These are phyloP conservation scores for Coryphaenoides rupestris DNA, from an alignment of 2,113 vertebrate genomes.

Conservation along the genomic window DNA sequence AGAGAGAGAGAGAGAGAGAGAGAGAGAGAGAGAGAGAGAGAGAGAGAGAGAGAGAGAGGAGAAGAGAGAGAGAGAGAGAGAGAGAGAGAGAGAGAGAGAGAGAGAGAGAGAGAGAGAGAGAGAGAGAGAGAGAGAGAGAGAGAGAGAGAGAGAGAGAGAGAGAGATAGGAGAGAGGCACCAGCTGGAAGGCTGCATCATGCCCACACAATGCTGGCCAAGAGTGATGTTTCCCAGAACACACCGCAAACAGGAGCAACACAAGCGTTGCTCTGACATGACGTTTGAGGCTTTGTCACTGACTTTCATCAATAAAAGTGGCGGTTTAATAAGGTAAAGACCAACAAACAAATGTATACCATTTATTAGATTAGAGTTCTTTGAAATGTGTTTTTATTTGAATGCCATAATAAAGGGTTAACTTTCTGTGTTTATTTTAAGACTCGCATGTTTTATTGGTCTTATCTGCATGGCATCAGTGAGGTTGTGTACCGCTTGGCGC, in stretches of 20 bases:
- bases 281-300: constrained; percentile 2
- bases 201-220: constrained; percentile 41
- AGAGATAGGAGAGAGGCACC: constrained; percentile 41
- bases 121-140: no score
- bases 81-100: not conserved
- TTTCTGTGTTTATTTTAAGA: not conserved
- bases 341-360: not conserved
- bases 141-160: no score
- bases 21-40: no score
- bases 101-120: constrained; percentile 16
- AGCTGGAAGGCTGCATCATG: constrained; percentile 56
- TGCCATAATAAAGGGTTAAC: not conserved
- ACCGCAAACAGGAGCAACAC: constrained; percentile 49
- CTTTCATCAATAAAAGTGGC: not conserved
- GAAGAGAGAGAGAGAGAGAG: not conserved
- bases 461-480: not conserved
- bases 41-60: not conserved
- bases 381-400: not conserved
- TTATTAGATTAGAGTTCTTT: not conserved
- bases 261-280: constrained; percentile 35
- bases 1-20: no score
- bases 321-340: not conserved
- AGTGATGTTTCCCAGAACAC: constrained; percentile 52
- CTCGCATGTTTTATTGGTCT: not conserved
- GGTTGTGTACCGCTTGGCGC: constrained; percentile 59